phyloP scores from a whole-genome alignment of 2,797 vertebrate species.

The Enteromius unitaeniatus region DNA sequence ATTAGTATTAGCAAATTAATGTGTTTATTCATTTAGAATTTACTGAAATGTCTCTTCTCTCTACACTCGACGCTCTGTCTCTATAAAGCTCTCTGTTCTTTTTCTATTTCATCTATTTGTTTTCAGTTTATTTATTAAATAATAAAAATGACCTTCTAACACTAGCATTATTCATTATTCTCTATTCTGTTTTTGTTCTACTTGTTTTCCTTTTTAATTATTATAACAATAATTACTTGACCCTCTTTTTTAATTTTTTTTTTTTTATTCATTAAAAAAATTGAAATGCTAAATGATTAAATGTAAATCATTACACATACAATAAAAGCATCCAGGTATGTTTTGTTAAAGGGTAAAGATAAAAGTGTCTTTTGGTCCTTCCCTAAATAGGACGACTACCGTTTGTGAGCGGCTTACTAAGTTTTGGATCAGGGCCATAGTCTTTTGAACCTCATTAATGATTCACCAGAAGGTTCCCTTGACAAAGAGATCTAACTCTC shows the following conservation, averaged over 20 bases:
- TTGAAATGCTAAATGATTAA: not conserved
- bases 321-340: not conserved
- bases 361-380: too few species aligned
- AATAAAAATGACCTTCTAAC: not conserved
- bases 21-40: not conserved
- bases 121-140: not conserved
- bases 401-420: not conserved
- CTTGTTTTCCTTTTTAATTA: not conserved
- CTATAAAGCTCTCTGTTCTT: not conserved
- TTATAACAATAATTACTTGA: not conserved
- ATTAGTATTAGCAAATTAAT: not conserved
- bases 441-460: conserved; percentile 8
- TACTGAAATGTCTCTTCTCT: not conserved
- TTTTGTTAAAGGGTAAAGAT: not conserved
- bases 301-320: not conserved
- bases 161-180: not conserved
- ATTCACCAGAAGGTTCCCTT: not conserved
- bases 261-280: not conserved
- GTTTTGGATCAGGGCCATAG: not conserved
- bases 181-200: not conserved
- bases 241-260: not conserved
- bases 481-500: not conserved
- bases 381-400: not conserved
- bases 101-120: not conserved
- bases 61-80: not conserved